Percentiles rank a stretch among this genome's conserved stretches.
Conservation (phyloP, 2,888 invertebrate species). For the Geotrupes spiniger region DNA sequence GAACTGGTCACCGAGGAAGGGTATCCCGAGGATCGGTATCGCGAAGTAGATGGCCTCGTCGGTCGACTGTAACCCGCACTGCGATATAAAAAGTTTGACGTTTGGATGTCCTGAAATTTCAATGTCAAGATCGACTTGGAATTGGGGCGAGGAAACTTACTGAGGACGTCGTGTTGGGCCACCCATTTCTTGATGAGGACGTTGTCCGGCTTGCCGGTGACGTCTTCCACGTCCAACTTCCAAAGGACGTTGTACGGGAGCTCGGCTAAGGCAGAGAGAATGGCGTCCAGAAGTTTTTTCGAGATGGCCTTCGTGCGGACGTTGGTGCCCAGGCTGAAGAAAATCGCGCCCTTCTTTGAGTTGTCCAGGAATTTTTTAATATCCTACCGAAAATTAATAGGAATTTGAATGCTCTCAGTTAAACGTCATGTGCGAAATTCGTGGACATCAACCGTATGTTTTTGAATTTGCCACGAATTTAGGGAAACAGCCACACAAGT, state of each 20-base stretch:
- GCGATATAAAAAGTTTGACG: slow-evolving; percentile 25
- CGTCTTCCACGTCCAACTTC: slow-evolving; percentile 47
- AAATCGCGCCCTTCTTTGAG: slow-evolving; percentile 44
- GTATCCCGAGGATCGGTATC: slow-evolving; percentile 23
- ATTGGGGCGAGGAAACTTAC: slow-evolving; percentile 27
- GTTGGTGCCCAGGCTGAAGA: slow-evolving; percentile 50
- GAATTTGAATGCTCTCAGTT: neutral
- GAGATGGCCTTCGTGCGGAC: slow-evolving; percentile 42
- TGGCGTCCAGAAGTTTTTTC: slow-evolving; percentile 34
- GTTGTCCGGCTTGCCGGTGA: slow-evolving; percentile 42
- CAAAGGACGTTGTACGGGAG: slow-evolving; percentile 50
- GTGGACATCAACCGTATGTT: no score
- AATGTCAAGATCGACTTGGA: slow-evolving; percentile 22
- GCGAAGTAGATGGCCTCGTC: slow-evolving; percentile 24
- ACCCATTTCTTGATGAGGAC: slow-evolving; percentile 47
- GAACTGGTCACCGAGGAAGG: slow-evolving; percentile 24
- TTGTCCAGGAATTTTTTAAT: slow-evolving; percentile 42
- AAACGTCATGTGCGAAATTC: no score
- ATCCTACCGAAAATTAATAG: slow-evolving; percentile 35
- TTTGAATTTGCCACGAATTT: no score
- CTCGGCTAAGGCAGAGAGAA: slow-evolving; percentile 43
- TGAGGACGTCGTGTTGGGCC: slow-evolving; percentile 47
- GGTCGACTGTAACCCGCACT: slow-evolving; percentile 27
- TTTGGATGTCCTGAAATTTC: slow-evolving; percentile 25
- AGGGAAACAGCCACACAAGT: no score